Evolutionary conservation across 2,113 vertebrate genomes (phyloP).

Genomic region (Prochilodus magdalenae): DNA sequence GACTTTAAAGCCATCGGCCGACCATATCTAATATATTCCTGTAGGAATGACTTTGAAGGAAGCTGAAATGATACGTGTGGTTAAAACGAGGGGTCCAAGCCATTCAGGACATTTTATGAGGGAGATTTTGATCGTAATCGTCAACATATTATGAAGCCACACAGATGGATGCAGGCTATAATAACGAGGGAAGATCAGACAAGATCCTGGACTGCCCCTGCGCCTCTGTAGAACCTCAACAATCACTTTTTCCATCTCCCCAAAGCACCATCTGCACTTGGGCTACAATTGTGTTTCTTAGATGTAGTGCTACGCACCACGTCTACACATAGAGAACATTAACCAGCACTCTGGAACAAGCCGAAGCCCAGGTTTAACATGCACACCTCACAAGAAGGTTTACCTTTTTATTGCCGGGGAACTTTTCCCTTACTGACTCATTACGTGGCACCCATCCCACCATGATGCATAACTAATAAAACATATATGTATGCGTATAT

Average conservation of each 20-base stretch:
- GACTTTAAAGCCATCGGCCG: background rate
- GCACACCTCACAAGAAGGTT: background rate
- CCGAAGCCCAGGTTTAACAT: conserved; percentile 19
- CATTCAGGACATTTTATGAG: background rate
- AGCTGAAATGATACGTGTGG: background rate
- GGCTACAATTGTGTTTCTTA: conserved; percentile 15
- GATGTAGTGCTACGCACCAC: conserved; percentile 7
- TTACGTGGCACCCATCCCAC: conserved; percentile 8
- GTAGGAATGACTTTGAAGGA: background rate
- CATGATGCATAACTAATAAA: conserved; percentile 46
- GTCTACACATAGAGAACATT: conserved; percentile 32
- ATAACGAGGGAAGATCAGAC: conserved; percentile 38
- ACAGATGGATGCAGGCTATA: conserved; percentile 49
- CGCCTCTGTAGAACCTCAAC: conserved; percentile 28
- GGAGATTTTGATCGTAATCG: conserved; percentile 18
- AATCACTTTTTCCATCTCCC: conserved; percentile 47
- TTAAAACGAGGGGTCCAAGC: background rate
- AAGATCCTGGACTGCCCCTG: conserved; percentile 52
- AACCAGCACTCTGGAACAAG: background rate
- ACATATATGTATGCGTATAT: too few species aligned
- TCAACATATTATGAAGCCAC: conserved; percentile 25
- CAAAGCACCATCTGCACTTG: conserved; percentile 29
- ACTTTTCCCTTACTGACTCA: conserved; percentile 3
- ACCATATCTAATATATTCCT: background rate
- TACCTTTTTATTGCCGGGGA: conserved; percentile 20